Percentiles rank a stretch among this genome's conserved stretches.
phyloP scores from a whole-genome alignment of 2,797 vertebrate genomes.

The Acanthurus tractus region DNA sequence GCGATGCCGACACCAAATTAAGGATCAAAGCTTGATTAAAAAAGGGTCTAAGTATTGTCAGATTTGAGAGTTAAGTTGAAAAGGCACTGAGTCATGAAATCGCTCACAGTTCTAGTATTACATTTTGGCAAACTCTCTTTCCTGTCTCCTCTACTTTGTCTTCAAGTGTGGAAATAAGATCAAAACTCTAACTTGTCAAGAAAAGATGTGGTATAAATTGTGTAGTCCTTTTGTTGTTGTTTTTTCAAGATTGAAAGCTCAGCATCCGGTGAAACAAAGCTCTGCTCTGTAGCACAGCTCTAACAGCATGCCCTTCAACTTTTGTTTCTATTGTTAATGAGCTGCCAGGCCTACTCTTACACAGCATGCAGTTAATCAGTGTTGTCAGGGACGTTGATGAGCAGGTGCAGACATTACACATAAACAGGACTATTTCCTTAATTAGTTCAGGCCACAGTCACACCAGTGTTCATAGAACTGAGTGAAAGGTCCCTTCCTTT shows the following conservation, averaged over 20 bases:
- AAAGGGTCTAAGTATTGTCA: not conserved
- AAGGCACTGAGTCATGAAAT: too few species aligned
- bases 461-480: slow-evolving; percentile 27
- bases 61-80: too few species aligned
- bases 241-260: slow-evolving; percentile 10
- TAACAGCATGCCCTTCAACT: slow-evolving; percentile 34
- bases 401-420: slow-evolving; percentile 65
- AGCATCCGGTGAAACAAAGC: not conserved
- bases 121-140: not conserved
- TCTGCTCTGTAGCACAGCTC: slow-evolving; percentile 17
- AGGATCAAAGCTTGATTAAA: not conserved
- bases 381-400: slow-evolving; percentile 67
- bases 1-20: too few species aligned
- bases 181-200: not conserved
- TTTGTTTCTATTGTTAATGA: slow-evolving; percentile 50
- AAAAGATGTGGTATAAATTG: not conserved
- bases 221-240: not conserved
- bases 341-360: slow-evolving; percentile 48
- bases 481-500: slow-evolving; percentile 36
- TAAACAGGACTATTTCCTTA: slow-evolving; percentile 55
- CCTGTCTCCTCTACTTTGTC: not conserved
- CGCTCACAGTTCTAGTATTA: too few species aligned
- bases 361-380: slow-evolving; percentile 51
- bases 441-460: slow-evolving; percentile 54
- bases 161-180: not conserved